Evolutionary conservation across 2,797 vertebrate species (phyloP).

Genomic region (Silurus lanzhouensis): DNA sequence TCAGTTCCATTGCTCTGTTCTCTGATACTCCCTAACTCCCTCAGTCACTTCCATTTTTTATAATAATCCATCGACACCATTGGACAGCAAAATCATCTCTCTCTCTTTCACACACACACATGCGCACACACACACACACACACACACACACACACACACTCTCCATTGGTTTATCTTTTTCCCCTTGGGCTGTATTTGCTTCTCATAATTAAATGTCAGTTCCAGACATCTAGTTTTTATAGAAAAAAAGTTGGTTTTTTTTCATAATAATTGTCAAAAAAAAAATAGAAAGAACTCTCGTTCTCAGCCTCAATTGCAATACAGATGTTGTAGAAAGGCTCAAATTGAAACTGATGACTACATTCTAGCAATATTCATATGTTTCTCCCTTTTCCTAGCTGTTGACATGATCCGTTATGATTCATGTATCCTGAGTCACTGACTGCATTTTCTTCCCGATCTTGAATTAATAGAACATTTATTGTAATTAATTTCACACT

Average conservation of each 20-base stretch:
- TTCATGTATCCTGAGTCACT: neutral
- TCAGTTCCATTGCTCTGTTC: conserved; percentile 75
- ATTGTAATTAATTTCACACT: neutral
- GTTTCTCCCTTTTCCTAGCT: neutral
- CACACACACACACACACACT: neutral
- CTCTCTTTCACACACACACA: conserved; percentile 20
- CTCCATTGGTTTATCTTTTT: conserved; percentile 73
- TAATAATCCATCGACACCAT: conserved; percentile 79
- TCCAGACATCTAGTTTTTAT: conserved; percentile 61
- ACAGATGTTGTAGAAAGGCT: neutral
- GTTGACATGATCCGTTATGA: conserved; percentile 15
- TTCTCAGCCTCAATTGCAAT: conserved; percentile 28
- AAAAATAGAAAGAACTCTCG: conserved; percentile 55
- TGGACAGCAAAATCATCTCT: conserved; percentile 75
- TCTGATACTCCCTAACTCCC: conserved; percentile 77
- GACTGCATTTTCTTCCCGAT: conserved; percentile 5
- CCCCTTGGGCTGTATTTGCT: conserved; percentile 76
- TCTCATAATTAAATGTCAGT: conserved; percentile 82
- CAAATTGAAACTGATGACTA: conserved; percentile 25
- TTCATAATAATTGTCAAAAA: conserved; percentile 62
- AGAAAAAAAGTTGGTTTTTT: conserved; percentile 39
- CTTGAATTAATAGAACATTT: conserved; percentile 17
- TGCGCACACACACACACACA: neutral
- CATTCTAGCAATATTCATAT: neutral
- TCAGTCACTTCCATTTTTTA: conserved; percentile 80